A percentile compares a stretch with the other conserved stretches of the same genome.
Evolutionary conservation across 2,888 invertebrate genomes (phyloP).

Genomic region (Xestia rhomboidea): DNA sequence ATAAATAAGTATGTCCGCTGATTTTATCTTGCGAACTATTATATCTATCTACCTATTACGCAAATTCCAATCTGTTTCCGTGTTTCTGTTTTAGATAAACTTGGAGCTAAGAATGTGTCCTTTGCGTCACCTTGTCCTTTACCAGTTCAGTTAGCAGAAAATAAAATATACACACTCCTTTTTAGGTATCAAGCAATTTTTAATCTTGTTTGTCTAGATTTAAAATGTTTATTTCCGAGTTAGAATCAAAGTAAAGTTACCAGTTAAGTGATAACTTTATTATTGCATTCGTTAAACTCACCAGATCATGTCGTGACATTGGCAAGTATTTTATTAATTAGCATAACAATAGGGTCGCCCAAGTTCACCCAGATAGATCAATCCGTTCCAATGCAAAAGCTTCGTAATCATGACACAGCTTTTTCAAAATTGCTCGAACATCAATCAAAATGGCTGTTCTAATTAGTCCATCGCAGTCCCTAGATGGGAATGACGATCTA

Average conservation of each 20-base stretch:
- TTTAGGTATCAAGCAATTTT: neutral
- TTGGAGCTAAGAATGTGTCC: slow-evolving; percentile 9
- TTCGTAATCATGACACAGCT: neutral
- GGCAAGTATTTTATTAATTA: slow-evolving; percentile 3
- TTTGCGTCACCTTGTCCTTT: slow-evolving; percentile 22
- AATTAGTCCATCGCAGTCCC: neutral
- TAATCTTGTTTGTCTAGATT: neutral
- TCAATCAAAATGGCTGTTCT: neutral
- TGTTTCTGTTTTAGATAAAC: slow-evolving; percentile 12
- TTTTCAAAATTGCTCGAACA: neutral
- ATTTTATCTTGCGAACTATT: slow-evolving; percentile 26
- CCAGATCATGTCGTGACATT: neutral
- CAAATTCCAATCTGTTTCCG: slow-evolving; percentile 32
- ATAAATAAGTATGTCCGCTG: slow-evolving; percentile 17
- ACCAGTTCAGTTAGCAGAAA: neutral
- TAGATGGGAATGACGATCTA: too few relatives aligned
- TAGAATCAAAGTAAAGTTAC: neutral
- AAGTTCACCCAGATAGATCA: neutral
- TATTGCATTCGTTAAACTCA: neutral
- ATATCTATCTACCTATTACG: slow-evolving; percentile 7
- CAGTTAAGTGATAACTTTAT: neutral
- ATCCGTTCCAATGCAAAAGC: neutral
- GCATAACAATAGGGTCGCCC: neutral
- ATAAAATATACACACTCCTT: neutral
- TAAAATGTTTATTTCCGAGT: slow-evolving; percentile 5